Evolutionary conservation across 1,140 invertebrate species (phyloP).

Genomic region (Charaxes varanes): DNA sequence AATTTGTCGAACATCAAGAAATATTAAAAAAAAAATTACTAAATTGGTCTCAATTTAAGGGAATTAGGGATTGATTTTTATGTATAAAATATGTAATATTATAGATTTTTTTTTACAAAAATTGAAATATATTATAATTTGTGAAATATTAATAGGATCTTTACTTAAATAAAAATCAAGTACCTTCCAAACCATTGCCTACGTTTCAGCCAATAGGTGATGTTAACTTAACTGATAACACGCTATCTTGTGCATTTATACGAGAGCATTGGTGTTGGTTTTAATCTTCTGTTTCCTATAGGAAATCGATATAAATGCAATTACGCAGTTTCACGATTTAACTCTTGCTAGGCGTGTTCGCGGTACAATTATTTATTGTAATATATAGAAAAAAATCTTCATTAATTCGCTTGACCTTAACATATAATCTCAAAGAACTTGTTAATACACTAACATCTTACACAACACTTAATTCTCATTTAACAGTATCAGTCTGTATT

Average conservation of each 20-base stretch:
- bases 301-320: conserved; percentile 27
- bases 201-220: conserved; percentile 17
- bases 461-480: too few species aligned
- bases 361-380: conserved; percentile 16
- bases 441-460: too few species aligned
- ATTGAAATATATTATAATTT: too few species aligned
- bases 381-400: conserved; percentile 17
- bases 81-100: too few species aligned
- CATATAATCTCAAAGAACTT: too few species aligned
- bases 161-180: conserved; percentile 1
- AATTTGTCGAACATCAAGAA: too few species aligned
- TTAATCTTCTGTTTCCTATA: conserved; percentile 37
- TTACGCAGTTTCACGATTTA: conserved; percentile 35
- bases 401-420: conserved; percentile 9
- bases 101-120: neutral
- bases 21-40: too few species aligned
- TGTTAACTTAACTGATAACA: conserved; percentile 27
- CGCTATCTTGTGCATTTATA: conserved; percentile 30
- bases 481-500: too few species aligned
- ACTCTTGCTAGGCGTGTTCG: conserved; percentile 26
- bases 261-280: conserved; percentile 28
- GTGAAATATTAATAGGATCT: too few species aligned
- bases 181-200: conserved; percentile 51
- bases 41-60: too few species aligned
- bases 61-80: too few species aligned